A percentile compares a stretch with the other conserved stretches of the same genome.
Evolutionary conservation across 2,888 invertebrate genomes (phyloP).

Genomic region (Dryadula phaetusa): DNA sequence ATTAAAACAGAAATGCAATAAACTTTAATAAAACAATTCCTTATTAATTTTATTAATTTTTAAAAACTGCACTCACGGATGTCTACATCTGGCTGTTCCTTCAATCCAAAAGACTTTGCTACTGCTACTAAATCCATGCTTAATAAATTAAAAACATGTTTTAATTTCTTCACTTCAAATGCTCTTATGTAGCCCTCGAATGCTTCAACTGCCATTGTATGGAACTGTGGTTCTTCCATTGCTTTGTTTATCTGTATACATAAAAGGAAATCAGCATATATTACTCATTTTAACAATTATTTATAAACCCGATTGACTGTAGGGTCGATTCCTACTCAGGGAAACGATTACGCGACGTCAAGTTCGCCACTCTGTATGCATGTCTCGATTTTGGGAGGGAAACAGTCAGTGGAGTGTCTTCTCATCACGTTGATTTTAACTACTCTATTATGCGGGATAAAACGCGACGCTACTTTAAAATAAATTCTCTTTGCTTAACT

Average conservation of each 20-base stretch:
- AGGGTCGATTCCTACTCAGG: no score
- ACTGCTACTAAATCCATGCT: constrained; percentile 94
- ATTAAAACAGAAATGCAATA: no score
- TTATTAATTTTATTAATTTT: not conserved
- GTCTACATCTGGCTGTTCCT: constrained; percentile 95
- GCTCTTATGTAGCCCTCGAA: constrained; percentile 97
- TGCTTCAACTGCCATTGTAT: constrained; percentile 95
- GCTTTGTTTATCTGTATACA: constrained; percentile 92
- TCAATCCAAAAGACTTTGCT: constrained; percentile 96
- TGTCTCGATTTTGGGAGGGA: no score
- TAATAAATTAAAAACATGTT: constrained; percentile 95
- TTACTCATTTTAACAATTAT: no score
- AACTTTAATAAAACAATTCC: not conserved
- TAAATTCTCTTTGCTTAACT: no score
- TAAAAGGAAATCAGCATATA: not conserved
- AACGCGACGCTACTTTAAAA: no score
- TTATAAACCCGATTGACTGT: no score
- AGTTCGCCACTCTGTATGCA: no score
- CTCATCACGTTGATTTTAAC: no score
- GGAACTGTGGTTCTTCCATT: constrained; percentile 93
- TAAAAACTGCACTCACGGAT: constrained; percentile 85
- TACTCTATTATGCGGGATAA: no score
- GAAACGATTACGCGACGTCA: no score
- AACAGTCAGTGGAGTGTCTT: no score
- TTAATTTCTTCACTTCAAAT: constrained; percentile 97